phyloP scores from a whole-genome alignment of 2,797 vertebrate genomes.

The Neosilurus mollespiculum region DNA sequence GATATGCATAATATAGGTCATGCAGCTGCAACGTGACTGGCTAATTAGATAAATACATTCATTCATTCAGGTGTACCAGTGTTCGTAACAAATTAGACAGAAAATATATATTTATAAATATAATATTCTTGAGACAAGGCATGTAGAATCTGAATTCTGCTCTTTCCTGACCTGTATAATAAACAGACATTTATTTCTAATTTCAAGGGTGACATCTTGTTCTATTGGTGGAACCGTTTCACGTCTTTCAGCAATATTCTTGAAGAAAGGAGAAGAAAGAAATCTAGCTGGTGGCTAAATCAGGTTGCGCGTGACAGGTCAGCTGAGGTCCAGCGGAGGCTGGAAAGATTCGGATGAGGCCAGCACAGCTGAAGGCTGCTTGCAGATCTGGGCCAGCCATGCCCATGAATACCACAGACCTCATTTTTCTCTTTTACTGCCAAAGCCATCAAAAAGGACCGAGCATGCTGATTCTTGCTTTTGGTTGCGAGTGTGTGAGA shows the following conservation, averaged over 20 bases:
- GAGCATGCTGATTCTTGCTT: slow-evolving; percentile 19
- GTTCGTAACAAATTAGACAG: not conserved
- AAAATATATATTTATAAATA: not conserved
- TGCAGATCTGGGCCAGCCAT: slow-evolving; percentile 58
- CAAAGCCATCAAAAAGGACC: slow-evolving; percentile 40
- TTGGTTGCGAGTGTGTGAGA: slow-evolving; percentile 18
- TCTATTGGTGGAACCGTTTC: not conserved
- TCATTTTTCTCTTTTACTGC: slow-evolving; percentile 54
- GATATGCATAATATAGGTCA: no score
- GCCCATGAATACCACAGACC: slow-evolving; percentile 54
- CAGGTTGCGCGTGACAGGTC: slow-evolving; percentile 41
- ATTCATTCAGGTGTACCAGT: not conserved
- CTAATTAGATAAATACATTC: no score
- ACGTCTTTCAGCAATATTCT: not conserved
- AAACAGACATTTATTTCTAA: not conserved
- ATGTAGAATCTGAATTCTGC: not conserved
- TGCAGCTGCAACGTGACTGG: no score
- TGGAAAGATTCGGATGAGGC: slow-evolving; percentile 36
- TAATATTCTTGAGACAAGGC: not conserved
- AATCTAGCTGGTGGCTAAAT: slow-evolving; percentile 42
- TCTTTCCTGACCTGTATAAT: not conserved
- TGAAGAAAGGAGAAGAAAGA: not conserved
- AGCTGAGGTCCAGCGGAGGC: slow-evolving; percentile 42
- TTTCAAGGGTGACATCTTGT: not conserved
- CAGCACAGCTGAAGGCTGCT: slow-evolving; percentile 46